Conservation (phyloP, 2,888 invertebrate species). For the Tipula lateralis region DNA sequence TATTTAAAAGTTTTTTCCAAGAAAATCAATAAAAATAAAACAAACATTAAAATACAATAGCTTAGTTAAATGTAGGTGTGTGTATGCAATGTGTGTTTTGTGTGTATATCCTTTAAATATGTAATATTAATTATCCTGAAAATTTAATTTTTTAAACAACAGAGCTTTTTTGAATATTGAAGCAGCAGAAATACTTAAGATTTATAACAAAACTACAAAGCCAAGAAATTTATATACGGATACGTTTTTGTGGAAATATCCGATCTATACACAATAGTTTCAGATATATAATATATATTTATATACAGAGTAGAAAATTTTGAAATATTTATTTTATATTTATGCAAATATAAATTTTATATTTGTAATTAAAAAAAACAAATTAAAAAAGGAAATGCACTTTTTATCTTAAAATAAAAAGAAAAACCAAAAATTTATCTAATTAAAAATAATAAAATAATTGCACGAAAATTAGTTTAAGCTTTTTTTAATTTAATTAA, state of each 20-base stretch:
- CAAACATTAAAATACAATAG: background rate
- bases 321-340: constrained; percentile 28
- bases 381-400: constrained; percentile 25
- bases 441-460: constrained; percentile 27
- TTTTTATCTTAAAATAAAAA: constrained; percentile 24
- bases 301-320: constrained; percentile 26
- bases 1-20: background rate
- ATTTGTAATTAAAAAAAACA: background rate
- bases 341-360: background rate
- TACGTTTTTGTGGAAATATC: background rate
- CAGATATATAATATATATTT: background rate
- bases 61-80: background rate
- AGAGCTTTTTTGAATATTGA: background rate
- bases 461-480: constrained; percentile 29
- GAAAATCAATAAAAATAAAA: background rate
- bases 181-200: constrained; percentile 19
- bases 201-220: constrained; percentile 11
- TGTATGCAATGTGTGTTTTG: constrained; percentile 19
- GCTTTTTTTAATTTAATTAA: constrained; percentile 2
- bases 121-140: background rate
- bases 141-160: background rate
- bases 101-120: background rate
- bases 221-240: background rate
- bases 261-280: background rate
- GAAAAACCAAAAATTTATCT: constrained; percentile 25